Conservation (phyloP, 2,113 vertebrate species). For the Mobula hypostoma region DNA sequence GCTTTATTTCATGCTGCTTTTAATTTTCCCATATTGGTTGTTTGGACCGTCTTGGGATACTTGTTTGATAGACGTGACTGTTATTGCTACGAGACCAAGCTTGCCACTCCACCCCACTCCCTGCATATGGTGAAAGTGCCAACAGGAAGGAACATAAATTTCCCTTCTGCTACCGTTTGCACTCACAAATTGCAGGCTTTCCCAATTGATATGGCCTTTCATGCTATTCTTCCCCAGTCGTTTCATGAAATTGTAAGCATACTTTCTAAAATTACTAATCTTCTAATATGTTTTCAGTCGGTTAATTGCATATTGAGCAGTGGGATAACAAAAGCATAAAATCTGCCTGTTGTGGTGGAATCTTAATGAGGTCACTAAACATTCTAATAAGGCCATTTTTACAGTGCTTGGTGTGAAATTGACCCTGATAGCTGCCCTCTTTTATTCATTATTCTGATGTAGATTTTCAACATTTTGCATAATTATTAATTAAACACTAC, state of each 20-base stretch:
- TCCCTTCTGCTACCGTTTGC: too few species aligned
- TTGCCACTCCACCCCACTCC: too few species aligned
- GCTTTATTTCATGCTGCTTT: too few species aligned
- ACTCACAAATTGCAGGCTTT: not conserved
- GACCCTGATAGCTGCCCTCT: not conserved
- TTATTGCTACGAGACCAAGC: too few species aligned
- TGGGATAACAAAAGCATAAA: not conserved
- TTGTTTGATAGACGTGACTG: too few species aligned
- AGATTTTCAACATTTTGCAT: not conserved
- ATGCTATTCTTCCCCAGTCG: not conserved
- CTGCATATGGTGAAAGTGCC: too few species aligned
- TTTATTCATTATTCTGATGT: constrained; percentile 15
- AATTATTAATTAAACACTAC: constrained; percentile 25
- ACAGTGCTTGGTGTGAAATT: not conserved
- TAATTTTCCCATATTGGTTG: too few species aligned
- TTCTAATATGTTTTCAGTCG: not conserved
- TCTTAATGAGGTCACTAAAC: not conserved
- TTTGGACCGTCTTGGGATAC: too few species aligned
- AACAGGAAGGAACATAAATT: not conserved
- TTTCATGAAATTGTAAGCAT: not conserved
- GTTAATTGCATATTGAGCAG: not conserved
- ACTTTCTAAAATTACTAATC: not conserved
- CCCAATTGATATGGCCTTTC: not conserved
- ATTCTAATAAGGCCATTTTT: not conserved
- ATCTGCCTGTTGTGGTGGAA: not conserved